Evolutionary conservation across 1,140 invertebrate species (phyloP), one percentile per base, ranked within the genome.

Genomic region (Trichogramma pretiosum): DNA sequence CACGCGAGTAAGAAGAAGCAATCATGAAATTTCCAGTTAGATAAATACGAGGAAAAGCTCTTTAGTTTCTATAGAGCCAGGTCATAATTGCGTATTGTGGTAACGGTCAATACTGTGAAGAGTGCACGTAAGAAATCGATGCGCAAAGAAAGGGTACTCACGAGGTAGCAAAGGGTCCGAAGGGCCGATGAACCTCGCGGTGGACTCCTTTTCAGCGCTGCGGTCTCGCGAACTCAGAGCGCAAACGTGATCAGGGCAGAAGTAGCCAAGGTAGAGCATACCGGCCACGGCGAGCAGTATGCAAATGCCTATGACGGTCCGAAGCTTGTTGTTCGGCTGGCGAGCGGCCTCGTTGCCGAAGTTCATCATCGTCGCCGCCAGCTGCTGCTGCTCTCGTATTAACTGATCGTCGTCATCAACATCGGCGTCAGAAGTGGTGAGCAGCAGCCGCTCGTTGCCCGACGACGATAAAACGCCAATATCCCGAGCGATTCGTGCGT

Each of bases 181-280:
- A n/a, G n/a, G n/a, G n/a, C n/a, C n/a, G n/a, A n/a, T n/a, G n/a
- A n/a, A n/a, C n/a, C n/a, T n/a, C n/a, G n/a, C n/a, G n/a, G n/a
- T n/a, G n/a, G n/a, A n/a, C n/a, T n/a, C n/a, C n/a, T n/a, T n/a
- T n/a, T n/a, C n/a, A n/a, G n/a, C n/a, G n/a, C 54, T 28, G 65
- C 61, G 50, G 70, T 68, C 52, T 72, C 71, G 48, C 60, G 53
- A 48, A 76, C 79, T 16, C 43, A 88, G 63, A 3, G 86, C 84
- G 68, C 87, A 89, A 37, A 88, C 81, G 72, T 87, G 83, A 63
- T 90, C 87, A 46, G 87, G 84, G 65, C 87, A 91, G 58, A 89
- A 89, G 70, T 89, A 91, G 54, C 87, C 86, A 60, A 90, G 83
- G 61, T 85, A 87, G 48, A 91, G 76, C 65, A 91, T 88, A 41